Evolutionary conservation across 2,797 vertebrate species (phyloP).

Genomic region (Hozukius guyotensis): DNA sequence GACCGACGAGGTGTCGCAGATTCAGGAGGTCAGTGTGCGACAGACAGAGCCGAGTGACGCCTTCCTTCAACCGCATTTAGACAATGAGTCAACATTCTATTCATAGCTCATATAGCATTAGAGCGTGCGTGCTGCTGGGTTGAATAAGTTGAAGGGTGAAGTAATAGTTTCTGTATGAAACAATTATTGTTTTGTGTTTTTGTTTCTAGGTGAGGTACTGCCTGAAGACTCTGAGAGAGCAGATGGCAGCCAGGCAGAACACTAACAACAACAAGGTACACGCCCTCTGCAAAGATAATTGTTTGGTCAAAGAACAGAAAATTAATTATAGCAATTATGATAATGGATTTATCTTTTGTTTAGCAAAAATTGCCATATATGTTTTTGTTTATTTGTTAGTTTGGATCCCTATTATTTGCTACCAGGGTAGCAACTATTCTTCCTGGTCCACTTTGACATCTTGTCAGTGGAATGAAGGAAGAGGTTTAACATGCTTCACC

Average conservation of each 20-base stretch:
- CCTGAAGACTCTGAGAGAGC: slow-evolving; percentile 84
- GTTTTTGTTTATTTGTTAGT: too few species aligned
- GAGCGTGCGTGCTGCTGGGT: neutral
- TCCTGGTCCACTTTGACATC: too few species aligned
- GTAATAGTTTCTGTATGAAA: neutral
- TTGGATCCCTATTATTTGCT: too few species aligned
- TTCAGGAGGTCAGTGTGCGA: slow-evolving; percentile 88
- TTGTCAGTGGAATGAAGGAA: neutral
- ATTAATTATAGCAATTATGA: neutral
- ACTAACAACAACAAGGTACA: slow-evolving; percentile 71
- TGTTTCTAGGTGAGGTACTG: slow-evolving; percentile 83
- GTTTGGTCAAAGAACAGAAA: neutral
- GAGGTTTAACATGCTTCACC: neutral
- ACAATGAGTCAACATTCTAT: slow-evolving; percentile 26
- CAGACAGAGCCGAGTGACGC: neutral
- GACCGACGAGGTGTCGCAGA: slow-evolving; percentile 90
- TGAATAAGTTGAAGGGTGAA: neutral
- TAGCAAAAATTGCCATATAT: neutral
- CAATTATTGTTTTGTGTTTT: neutral
- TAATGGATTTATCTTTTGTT: neutral
- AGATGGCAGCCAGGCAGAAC: slow-evolving; percentile 84
- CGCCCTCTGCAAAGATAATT: neutral
- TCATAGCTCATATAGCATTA: neutral
- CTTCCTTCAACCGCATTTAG: neutral
- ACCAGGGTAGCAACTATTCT: too few species aligned